Conservation (phyloP, 1,140 invertebrate species). For the Drosophila tristis region DNA sequence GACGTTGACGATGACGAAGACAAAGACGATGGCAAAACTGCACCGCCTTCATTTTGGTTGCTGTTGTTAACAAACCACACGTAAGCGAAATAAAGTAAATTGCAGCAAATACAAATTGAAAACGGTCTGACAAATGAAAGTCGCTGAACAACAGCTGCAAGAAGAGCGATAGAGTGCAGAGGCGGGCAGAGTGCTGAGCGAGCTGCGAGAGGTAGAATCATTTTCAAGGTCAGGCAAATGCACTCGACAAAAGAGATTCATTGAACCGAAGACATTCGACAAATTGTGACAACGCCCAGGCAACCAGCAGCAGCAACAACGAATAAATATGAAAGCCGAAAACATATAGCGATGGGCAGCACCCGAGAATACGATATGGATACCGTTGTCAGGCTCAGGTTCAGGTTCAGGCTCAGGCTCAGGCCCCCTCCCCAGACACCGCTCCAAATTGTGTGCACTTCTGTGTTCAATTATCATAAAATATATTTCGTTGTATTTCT, state of each 20-base stretch:
- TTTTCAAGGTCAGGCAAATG: slow-evolving; percentile 66
- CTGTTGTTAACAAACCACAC: slow-evolving; percentile 49
- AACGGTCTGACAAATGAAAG: slow-evolving; percentile 56
- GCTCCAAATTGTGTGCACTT: slow-evolving; percentile 27
- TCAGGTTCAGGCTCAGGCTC: no score
- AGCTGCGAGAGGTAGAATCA: slow-evolving; percentile 21
- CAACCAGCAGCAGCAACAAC: slow-evolving; percentile 4
- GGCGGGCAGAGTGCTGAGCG: background rate
- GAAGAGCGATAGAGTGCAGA: slow-evolving; percentile 24
- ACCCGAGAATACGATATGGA: background rate
- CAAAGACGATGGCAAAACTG: slow-evolving; percentile 16
- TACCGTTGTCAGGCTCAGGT: background rate
- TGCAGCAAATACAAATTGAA: slow-evolving; percentile 53
- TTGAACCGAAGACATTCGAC: slow-evolving; percentile 58
- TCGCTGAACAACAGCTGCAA: slow-evolving; percentile 40
- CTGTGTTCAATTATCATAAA: slow-evolving; percentile 24
- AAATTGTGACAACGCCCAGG: slow-evolving; percentile 75
- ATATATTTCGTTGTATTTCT: slow-evolving; percentile 10
- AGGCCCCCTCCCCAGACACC: background rate
- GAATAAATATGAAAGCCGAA: slow-evolving; percentile 1
- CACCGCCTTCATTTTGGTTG: slow-evolving; percentile 8
- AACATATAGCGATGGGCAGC: no score
- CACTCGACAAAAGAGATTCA: slow-evolving; percentile 58
- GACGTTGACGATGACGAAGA: slow-evolving; percentile 21
- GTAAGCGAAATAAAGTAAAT: slow-evolving; percentile 52